Base-by-base conservation (phyloP, 1,140 invertebrate species). In the Artemia franciscana region DNA sequence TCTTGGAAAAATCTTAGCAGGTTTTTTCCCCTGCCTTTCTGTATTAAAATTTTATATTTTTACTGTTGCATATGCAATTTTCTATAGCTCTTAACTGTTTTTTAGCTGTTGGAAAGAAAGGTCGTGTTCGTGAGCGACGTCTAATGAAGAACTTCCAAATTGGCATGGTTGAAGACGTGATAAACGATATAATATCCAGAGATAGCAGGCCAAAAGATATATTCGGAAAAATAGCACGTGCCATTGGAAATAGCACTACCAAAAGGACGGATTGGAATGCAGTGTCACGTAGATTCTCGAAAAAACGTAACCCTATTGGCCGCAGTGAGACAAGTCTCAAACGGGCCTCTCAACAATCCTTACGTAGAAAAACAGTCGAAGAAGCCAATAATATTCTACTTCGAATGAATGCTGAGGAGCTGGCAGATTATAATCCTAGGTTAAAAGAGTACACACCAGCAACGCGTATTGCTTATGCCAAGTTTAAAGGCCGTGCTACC, bases 141-240 rank as follows among this genome's bases (percentile, higher is more conserved):
- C 73, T 90, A 26, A 86, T 90, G 82, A 86, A 86, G 71, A 85
- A 87, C 69, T 90, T 90, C 74, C 85, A 87, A 68, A 90, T 90
- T 64, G 86, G 86, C 5, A 80, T 88, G 59, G 85, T 90, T 1
- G 86, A 89, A 71, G 84, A 83, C 9, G 79, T 86, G n/a, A 80
- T 86, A 12, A 82, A 79, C 62, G 81, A 84, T 60, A 83, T 82
- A 5, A 79, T 84, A 27, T 77, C 79, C 3, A 77, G 69, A 26
- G 64, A 68, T 5, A 82, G 80, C 63, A 56, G 60, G 7, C 78
- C 83, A 0, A 82, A 83, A 64, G 85, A 88, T 68, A 82, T 89
- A 0, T 88, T 89, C 71, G 81, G 80, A 66, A 84, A 86, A 68
- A 81, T 91, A 56, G 81, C 81, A 0, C 82, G 81, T 67, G 85